A percentile compares a stretch with the other conserved stretches of the same genome.
Conservation (phyloP, 2,888 invertebrate species). For the Trichopoda pennipes region DNA sequence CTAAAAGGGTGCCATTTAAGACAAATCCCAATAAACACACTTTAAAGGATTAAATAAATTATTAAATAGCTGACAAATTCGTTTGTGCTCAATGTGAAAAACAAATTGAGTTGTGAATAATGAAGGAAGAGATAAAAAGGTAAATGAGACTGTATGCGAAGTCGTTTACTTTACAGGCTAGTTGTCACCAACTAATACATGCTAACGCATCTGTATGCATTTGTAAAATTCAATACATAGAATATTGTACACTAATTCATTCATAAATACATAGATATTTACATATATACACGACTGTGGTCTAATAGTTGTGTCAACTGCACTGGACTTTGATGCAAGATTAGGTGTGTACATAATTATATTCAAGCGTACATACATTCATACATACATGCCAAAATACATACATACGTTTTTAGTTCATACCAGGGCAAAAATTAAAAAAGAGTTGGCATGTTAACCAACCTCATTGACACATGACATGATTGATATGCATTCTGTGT, state of each 20-base stretch:
- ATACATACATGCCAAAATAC: no score
- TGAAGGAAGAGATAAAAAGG: not conserved
- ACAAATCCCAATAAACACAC: constrained; percentile 3
- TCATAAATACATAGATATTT: no score
- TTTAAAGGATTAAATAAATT: constrained; percentile 39
- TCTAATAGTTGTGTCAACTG: constrained; percentile 42
- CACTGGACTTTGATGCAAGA: not conserved
- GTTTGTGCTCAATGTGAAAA: constrained; percentile 39
- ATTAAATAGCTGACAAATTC: constrained; percentile 53
- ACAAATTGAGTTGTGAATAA: not conserved
- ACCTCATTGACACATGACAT: constrained; percentile 66
- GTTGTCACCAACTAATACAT: constrained; percentile 3
- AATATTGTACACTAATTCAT: not conserved
- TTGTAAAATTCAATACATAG: not conserved
- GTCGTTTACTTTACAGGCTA: constrained; percentile 16
- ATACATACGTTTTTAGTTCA: no score
- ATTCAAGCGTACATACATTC: no score
- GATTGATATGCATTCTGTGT: constrained; percentile 61
- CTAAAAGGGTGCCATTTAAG: not conserved
- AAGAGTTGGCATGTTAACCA: constrained; percentile 52
- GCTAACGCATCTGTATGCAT: not conserved
- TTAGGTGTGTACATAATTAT: no score
- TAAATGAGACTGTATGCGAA: not conserved
- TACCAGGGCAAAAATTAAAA: no score
- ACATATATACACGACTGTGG: not conserved